These are phyloP conservation scores for Drosophila asahinai DNA, from an alignment of 1,140 invertebrate genomes.

Conservation along the genomic window DNA sequence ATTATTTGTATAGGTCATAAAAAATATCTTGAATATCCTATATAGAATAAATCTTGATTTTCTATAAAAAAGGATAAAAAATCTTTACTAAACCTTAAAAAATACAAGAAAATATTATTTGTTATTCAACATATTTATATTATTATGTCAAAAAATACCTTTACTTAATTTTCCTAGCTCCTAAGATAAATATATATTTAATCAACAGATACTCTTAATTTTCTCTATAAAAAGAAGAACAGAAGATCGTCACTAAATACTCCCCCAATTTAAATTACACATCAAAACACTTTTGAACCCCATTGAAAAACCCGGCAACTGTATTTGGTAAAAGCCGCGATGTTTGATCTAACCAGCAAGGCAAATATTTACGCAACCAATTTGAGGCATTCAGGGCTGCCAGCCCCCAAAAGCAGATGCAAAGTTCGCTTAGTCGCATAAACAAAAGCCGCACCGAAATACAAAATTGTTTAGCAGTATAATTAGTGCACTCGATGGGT, in stretches of 20 bases:
- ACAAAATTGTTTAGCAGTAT: constrained; percentile 63
- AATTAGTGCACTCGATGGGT: constrained; percentile 66
- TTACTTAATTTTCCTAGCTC: too few species aligned
- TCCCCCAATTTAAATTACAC: neutral
- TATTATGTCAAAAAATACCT: too few species aligned
- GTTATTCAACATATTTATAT: neutral
- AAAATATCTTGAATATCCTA: too few species aligned
- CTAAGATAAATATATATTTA: too few species aligned
- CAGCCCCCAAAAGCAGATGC: constrained; percentile 18
- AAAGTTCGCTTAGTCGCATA: constrained; percentile 46
- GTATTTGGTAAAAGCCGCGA: neutral
- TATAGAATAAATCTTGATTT: too few species aligned
- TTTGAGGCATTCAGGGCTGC: constrained; percentile 38
- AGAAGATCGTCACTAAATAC: neutral
- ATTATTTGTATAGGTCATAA: too few species aligned
- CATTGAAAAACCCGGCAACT: neutral
- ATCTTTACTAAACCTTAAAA: too few species aligned
- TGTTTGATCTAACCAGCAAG: constrained; percentile 7
- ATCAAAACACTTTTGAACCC: neutral
- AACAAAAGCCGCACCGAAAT: constrained; percentile 60
- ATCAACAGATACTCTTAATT: too few species aligned
- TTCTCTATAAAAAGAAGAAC: neutral
- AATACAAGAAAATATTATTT: too few species aligned
- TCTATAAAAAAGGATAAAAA: too few species aligned
- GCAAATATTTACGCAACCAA: constrained; percentile 60